phyloP scores from a whole-genome alignment of 2,797 vertebrate species.

The Sternarchorhynchus goeldii region DNA sequence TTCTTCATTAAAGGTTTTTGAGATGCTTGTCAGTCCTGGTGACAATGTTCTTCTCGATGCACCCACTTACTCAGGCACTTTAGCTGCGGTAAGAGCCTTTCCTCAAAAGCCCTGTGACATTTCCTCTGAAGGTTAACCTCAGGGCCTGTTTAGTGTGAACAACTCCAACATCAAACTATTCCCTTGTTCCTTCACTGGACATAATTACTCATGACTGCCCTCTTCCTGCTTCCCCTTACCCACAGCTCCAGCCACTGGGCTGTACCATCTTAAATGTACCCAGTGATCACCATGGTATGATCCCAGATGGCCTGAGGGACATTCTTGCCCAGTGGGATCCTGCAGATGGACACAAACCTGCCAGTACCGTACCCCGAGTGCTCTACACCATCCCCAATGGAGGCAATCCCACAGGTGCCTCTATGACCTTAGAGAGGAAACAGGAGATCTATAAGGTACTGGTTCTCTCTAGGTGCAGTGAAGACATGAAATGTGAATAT shows the following conservation, averaged over 20 bases:
- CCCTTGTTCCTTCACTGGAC: neutral
- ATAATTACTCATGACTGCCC: neutral
- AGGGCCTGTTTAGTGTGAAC: neutral
- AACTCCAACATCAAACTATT: neutral
- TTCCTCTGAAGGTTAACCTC: neutral
- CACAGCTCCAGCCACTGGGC: slow-evolving; percentile 80
- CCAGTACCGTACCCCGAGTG: slow-evolving; percentile 68
- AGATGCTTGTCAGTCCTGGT: slow-evolving; percentile 90
- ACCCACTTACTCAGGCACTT: slow-evolving; percentile 86
- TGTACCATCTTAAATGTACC: slow-evolving; percentile 81
- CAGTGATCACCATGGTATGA: slow-evolving; percentile 81
- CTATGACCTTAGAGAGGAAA: slow-evolving; percentile 81
- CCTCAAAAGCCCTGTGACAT: neutral
- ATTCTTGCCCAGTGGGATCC: slow-evolving; percentile 80
- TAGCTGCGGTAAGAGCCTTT: slow-evolving; percentile 75
- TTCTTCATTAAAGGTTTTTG: slow-evolving; percentile 81
- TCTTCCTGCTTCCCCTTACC: neutral
- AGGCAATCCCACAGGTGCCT: slow-evolving; percentile 83
- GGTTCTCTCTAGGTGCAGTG: neutral
- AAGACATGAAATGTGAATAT: neutral
- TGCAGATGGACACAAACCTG: slow-evolving; percentile 68
- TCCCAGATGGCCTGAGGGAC: slow-evolving; percentile 76
- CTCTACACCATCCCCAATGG: slow-evolving; percentile 88
- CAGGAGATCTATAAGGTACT: slow-evolving; percentile 81
- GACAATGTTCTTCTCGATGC: slow-evolving; percentile 88